Percentiles rank a stretch among this genome's conserved stretches.
These are phyloP conservation scores for Ptychoptera albimana DNA, from an alignment of 2,888 invertebrate genomes.

Conservation along the genomic window DNA sequence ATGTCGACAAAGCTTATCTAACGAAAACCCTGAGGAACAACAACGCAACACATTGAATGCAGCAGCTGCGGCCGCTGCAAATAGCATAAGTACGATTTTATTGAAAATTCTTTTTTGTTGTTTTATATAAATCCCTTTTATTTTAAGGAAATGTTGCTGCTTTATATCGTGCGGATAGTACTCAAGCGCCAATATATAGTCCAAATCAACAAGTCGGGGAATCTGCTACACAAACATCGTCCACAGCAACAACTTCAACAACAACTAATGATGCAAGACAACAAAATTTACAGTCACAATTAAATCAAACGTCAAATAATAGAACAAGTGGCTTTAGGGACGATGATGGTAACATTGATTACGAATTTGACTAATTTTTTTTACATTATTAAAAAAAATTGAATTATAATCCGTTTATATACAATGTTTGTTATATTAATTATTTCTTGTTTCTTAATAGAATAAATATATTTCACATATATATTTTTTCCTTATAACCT, in stretches of 20 bases:
- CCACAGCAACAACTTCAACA: conserved; percentile 6
- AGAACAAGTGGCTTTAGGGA: conserved; percentile 14
- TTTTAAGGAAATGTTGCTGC: conserved; percentile 8
- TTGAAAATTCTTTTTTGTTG: neutral
- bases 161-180: conserved; percentile 5
- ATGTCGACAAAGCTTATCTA: conserved; percentile 63
- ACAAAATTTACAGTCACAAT: conserved; percentile 5
- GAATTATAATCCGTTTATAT: too few species aligned
- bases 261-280: conserved; percentile 9
- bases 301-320: conserved; percentile 5
- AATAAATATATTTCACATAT: too few species aligned
- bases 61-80: conserved; percentile 8
- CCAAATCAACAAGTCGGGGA: neutral
- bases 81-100: conserved; percentile 13
- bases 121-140: neutral
- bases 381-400: too few species aligned
- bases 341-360: conserved; percentile 28
- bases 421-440: too few species aligned
- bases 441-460: too few species aligned
- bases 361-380: conserved; percentile 14
- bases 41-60: conserved; percentile 3
- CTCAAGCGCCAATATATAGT: conserved; percentile 7
- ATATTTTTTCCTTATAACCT: too few species aligned
- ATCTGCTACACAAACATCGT: neutral
- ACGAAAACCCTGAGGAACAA: conserved; percentile 28